phyloP scores from a whole-genome alignment of 1,140 invertebrate genomes.

The Zaprionus vittiger region DNA sequence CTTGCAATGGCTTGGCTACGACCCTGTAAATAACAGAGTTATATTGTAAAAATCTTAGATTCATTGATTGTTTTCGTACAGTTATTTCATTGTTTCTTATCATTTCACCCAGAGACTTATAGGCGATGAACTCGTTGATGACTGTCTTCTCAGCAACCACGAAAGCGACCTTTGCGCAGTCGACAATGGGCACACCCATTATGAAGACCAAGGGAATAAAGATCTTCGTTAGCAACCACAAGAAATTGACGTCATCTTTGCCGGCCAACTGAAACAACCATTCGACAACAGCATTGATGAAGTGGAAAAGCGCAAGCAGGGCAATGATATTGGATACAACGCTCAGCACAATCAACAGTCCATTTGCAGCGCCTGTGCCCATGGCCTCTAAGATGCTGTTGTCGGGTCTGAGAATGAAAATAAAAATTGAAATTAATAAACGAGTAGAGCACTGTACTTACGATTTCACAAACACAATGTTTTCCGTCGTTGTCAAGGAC shows the following conservation, averaged over 20 bases:
- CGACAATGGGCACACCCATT: slow-evolving; percentile 89
- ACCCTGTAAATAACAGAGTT: slow-evolving; percentile 83
- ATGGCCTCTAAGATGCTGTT: slow-evolving; percentile 93
- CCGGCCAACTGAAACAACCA: slow-evolving; percentile 92
- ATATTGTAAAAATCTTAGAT: no score
- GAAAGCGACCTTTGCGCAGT: slow-evolving; percentile 90
- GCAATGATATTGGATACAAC: slow-evolving; percentile 96
- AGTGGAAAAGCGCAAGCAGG: slow-evolving; percentile 93
- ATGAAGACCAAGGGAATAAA: slow-evolving; percentile 92
- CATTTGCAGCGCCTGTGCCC: slow-evolving; percentile 91
- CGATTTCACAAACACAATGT: slow-evolving; percentile 87
- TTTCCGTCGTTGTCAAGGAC: slow-evolving; percentile 88
- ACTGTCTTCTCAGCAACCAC: slow-evolving; percentile 94
- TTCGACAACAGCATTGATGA: slow-evolving; percentile 90
- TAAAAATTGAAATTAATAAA: neutral
- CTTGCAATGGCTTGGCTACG: slow-evolving; percentile 93
- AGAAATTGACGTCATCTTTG: slow-evolving; percentile 85
- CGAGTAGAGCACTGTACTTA: slow-evolving; percentile 77
- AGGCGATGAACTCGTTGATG: slow-evolving; percentile 96
- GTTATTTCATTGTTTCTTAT: slow-evolving; percentile 86
- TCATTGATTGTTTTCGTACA: slow-evolving; percentile 83
- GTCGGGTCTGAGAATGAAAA: slow-evolving; percentile 87
- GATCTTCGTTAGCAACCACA: slow-evolving; percentile 90
- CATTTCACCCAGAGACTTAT: slow-evolving; percentile 89
- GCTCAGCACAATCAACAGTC: slow-evolving; percentile 91